Base-by-base conservation (phyloP, 2,797 vertebrate genomes). In the Brachyalestes nurse region DNA sequence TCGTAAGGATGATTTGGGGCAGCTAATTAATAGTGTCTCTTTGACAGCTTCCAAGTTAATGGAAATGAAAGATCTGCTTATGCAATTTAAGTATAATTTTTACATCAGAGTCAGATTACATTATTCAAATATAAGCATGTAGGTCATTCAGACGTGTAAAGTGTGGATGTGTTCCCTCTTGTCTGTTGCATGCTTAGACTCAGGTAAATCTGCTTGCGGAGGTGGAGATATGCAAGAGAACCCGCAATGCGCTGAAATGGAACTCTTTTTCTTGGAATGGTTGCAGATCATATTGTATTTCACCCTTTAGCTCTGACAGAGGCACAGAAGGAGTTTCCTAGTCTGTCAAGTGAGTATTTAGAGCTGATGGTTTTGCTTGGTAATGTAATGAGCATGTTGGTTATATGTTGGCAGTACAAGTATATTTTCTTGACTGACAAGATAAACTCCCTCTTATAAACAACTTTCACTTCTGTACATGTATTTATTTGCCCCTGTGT, bases 261-360 rank as follows among this genome's bases (percentile, higher is more conserved):
- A 75, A 75, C 7, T 23, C 1, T 25, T 49, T 64, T 75, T 7
- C 7, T 49, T 75, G n/a, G 5, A 53, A 7, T 76, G 34, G 19
- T 9, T 53, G 0, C 6, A 78, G 40, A 10, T 60, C 38, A 38
- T 78, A 6, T 40, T 71, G 21, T 58, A 5, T 62, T 51, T 61
- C 21, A 7, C 10, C 13, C 4, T 16, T 40, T 38, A 79, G 45
- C 14, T 40, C 2, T 71, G 57, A 23, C 64, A 38, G 34, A 53
- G 8, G 10, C 25, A 10, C 0, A 72, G n/a, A 14, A 75, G 57
- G 19, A 60, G 8, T 65, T 80, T 28, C n/a, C 14, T 10, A 72
- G 8, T 51, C 51, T 80, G 42, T 80, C 72, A 14, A 77, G 58
- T 83, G 28, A 72, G 58, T 57, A 45, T 19, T 23, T 61, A 66